Evolutionary conservation across 2,888 invertebrate genomes (phyloP), one percentile per base, ranked within the genome.

Genomic region (Heliconius erato): DNA sequence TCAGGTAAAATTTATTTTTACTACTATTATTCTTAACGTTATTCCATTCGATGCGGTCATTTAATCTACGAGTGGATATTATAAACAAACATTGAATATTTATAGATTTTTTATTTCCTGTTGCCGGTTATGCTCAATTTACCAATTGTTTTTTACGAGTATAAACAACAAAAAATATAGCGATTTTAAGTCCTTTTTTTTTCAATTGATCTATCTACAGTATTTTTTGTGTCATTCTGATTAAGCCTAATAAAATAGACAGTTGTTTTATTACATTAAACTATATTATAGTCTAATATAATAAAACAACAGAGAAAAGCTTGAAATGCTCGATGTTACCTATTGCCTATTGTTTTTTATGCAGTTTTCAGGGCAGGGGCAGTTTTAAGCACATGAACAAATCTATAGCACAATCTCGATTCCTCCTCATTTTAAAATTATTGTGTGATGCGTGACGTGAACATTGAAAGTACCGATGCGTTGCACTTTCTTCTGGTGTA

Each of bases 21-120:
- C 11, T 74, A 74, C n/a, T 32, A 67, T 74, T 80, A 44, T 74
- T 80, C 23, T 74, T 80, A 28, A 16, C 26, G 59, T 44, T 44
- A 26, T 72, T 32, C 23, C 28, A 72, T 79, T 72, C n/a, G 49
- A 74, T 54, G 26, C 65, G 59, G 40, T 19, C 26, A 72, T 79
- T 65, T 44, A 35, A 40, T 72, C 32, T 63, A 63, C 28, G 1
- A 40, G 26, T 59, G 19, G 63, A 23, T 72, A 44, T 65, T 49
- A 59, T 40, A 40, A 79, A 63, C 59, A 72, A 26, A 79, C 26
- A 59, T 63, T 63, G 67, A 72, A n/a, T 76, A 35, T 35, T 76
- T 76, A 35, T 76, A 35, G n/a, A 16, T 63, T 76, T 74, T 76
- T 32, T 59, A n/a, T 76, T 76, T 76, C 76, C 74, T 74, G 35